A percentile compares a stretch with the other conserved stretches of the same genome.
These are phyloP conservation scores for Orchesella cincta DNA, from an alignment of 1,140 invertebrate species.

Conservation along the genomic window DNA sequence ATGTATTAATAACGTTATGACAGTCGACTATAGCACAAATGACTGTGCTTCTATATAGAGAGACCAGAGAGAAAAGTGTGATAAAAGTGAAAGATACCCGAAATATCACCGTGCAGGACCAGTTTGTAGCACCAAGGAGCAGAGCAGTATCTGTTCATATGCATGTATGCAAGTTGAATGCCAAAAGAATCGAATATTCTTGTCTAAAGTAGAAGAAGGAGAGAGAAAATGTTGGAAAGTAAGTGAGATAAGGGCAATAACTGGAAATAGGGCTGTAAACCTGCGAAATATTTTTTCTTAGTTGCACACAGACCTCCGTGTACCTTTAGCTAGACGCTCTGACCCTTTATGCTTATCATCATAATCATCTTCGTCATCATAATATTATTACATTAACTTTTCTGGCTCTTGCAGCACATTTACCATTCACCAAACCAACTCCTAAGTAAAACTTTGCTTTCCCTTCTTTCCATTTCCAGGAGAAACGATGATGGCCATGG, in stretches of 20 bases:
- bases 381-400: conserved; percentile 29
- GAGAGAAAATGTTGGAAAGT: not conserved
- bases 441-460: conserved; percentile 20
- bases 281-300: conserved; percentile 2
- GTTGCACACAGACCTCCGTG: not conserved
- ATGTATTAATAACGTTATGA: not conserved
- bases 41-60: not conserved
- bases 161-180: conserved; percentile 27
- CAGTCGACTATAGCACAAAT: not conserved
- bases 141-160: not conserved
- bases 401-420: not conserved
- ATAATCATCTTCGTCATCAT: conserved; percentile 29
- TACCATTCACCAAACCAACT: conserved; percentile 16
- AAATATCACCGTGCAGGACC: not conserved
- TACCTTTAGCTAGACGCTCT: not conserved
- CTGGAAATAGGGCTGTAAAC: conserved; percentile 23
- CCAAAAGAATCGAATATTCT: conserved; percentile 24
- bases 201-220: conserved; percentile 13
- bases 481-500: no score
- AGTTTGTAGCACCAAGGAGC: no score
- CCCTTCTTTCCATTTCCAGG: conserved; percentile 1
- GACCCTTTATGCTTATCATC: not conserved
- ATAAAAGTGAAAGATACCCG: conserved; percentile 19
- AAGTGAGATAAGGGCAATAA: conserved; percentile 27
- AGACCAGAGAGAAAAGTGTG: not conserved